Percentiles rank a stretch among this genome's conserved stretches.
phyloP scores from a whole-genome alignment of 1,140 invertebrate species.

The Aphis gossypii region DNA sequence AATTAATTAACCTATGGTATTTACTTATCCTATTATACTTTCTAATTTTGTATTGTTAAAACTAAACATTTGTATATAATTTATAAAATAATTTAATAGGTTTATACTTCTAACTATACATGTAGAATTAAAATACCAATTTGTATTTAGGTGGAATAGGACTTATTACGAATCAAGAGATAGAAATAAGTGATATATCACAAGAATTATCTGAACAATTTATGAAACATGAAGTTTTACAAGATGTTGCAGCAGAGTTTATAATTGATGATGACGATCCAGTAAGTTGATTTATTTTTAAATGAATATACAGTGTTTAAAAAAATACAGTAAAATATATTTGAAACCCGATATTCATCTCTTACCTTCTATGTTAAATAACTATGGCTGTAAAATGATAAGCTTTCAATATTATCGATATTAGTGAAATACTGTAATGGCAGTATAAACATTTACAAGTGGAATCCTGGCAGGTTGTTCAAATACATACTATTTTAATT shows the following conservation, averaged over 20 bases:
- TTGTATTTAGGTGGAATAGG: slow-evolving; percentile 33
- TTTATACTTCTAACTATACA: background rate
- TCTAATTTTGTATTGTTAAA: background rate
- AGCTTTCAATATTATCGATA: too few relatives aligned
- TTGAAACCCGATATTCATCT: too few relatives aligned
- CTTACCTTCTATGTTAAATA: too few relatives aligned
- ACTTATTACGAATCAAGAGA: slow-evolving; percentile 40
- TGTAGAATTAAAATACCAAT: background rate
- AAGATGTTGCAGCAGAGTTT: background rate
- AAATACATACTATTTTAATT: background rate
- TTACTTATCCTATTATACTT: background rate
- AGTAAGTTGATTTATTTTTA: background rate
- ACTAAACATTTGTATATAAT: background rate
- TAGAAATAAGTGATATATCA: slow-evolving; percentile 22
- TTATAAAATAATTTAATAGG: background rate
- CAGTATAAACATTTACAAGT: background rate
- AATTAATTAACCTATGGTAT: background rate
- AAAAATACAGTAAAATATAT: too few relatives aligned
- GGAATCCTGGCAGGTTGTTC: background rate
- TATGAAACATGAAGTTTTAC: background rate
- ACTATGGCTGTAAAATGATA: too few relatives aligned
- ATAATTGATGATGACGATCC: slow-evolving; percentile 24
- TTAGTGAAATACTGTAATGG: too few relatives aligned
- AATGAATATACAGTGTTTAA: background rate
- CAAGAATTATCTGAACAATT: slow-evolving; percentile 26